Conservation (phyloP, 2,113 vertebrate genomes). For the Oreochromis tanganicae region DNA sequence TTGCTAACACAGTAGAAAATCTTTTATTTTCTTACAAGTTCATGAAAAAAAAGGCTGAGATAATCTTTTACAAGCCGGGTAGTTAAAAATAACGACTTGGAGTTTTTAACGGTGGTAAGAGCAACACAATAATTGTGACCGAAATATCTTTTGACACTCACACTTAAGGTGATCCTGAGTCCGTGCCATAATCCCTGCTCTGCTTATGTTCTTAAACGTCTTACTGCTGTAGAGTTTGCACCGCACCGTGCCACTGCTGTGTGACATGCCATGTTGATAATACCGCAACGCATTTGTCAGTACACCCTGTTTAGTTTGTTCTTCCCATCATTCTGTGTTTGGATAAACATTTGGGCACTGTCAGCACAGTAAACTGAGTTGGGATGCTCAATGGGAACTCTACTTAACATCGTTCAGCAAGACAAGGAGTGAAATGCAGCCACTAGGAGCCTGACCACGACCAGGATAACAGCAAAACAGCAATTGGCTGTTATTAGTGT, state of each 20-base stretch:
- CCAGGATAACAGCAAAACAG: constrained; percentile 6
- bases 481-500: constrained; percentile 63
- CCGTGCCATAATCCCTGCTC: not conserved
- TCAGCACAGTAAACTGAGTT: constrained; percentile 17
- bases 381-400: constrained; percentile 9
- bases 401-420: constrained; percentile 23
- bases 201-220: constrained; percentile 23
- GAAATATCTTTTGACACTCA: constrained; percentile 60
- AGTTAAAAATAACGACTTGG: not conserved
- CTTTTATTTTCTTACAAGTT: not conserved
- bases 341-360: constrained; percentile 36
- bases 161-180: constrained; percentile 22
- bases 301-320: not conserved
- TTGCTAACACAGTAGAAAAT: not conserved
- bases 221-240: constrained; percentile 52
- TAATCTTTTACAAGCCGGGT: not conserved
- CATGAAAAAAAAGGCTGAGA: not conserved
- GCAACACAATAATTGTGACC: constrained; percentile 61
- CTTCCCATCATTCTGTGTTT: constrained; percentile 13
- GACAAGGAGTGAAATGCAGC: not conserved
- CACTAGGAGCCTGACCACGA: constrained; percentile 28
- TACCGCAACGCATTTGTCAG: constrained; percentile 54
- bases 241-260: not conserved
- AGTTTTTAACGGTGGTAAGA: constrained; percentile 4
- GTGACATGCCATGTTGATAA: constrained; percentile 18